Conservation (phyloP, 2,113 vertebrate species). For the Atherinomorus stipes region DNA sequence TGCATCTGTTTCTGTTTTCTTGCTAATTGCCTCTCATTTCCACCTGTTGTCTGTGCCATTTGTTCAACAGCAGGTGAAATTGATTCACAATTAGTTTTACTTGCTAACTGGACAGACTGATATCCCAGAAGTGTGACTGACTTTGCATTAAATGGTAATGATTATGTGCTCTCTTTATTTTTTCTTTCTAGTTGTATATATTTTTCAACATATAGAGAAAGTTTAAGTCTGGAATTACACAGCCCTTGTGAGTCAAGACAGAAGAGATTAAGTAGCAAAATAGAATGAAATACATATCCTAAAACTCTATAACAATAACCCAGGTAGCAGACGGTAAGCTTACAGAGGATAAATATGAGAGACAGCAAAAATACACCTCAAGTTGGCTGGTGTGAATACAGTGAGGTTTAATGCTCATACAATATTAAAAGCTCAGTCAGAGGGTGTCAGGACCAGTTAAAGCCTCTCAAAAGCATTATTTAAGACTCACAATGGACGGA, state of each 20-base stretch:
- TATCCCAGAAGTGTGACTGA: no score
- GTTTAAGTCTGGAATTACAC: constrained; percentile 51
- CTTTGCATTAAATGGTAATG: no score
- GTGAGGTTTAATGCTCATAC: constrained; percentile 34
- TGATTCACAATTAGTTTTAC: no score
- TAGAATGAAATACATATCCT: constrained; percentile 31
- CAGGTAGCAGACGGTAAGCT: constrained; percentile 42
- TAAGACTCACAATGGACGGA: constrained; percentile 18
- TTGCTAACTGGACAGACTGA: no score
- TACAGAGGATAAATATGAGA: constrained; percentile 21
- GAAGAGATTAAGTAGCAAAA: constrained; percentile 47
- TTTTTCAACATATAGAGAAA: constrained; percentile 18
- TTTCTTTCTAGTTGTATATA: no score
- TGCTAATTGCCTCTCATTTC: no score
- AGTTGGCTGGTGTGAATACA: constrained; percentile 21
- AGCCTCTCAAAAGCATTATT: constrained; percentile 28
- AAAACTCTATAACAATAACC: constrained; percentile 36
- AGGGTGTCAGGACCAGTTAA: constrained; percentile 33
- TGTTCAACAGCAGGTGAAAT: no score
- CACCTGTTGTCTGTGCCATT: no score
- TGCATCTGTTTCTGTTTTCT: no score
- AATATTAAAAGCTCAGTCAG: constrained; percentile 45
- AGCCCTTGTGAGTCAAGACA: constrained; percentile 24
- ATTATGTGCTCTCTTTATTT: no score
- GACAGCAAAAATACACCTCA: constrained; percentile 27